Conservation (phyloP, 1,140 invertebrate species). For the Bombus vancouverensis region DNA sequence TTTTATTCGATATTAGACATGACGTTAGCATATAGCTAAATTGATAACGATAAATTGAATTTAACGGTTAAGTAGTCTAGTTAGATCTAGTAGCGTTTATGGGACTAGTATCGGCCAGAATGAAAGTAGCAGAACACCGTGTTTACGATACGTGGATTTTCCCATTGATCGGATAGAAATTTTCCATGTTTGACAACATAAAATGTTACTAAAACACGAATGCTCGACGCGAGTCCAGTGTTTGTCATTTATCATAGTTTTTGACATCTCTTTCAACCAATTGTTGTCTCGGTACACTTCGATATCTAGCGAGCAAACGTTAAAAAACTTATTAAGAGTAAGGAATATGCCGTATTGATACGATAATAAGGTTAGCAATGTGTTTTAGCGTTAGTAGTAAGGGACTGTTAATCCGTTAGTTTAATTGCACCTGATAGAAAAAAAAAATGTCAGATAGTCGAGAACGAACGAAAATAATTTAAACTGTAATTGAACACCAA, state of each 20-base stretch:
- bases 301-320: background rate
- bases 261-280: background rate
- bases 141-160: background rate
- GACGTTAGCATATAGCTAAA: background rate
- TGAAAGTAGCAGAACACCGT: slow-evolving; percentile 7
- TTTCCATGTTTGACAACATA: background rate
- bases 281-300: background rate
- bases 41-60: background rate
- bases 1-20: background rate
- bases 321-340: background rate
- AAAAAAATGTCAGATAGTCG: background rate
- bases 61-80: background rate
- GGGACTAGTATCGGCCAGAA: background rate
- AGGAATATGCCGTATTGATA: background rate
- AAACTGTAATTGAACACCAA: slow-evolving; percentile 83
- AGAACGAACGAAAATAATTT: slow-evolving; percentile 46
- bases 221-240: background rate
- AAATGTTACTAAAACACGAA: background rate
- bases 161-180: background rate
- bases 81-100: background rate
- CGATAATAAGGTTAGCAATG: background rate
- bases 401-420: background rate
- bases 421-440: background rate
- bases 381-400: slow-evolving; percentile 15
- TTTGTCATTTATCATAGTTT: background rate